Conservation (phyloP, 2,888 invertebrate species). For the Mesorhabditis spiculigera region DNA sequence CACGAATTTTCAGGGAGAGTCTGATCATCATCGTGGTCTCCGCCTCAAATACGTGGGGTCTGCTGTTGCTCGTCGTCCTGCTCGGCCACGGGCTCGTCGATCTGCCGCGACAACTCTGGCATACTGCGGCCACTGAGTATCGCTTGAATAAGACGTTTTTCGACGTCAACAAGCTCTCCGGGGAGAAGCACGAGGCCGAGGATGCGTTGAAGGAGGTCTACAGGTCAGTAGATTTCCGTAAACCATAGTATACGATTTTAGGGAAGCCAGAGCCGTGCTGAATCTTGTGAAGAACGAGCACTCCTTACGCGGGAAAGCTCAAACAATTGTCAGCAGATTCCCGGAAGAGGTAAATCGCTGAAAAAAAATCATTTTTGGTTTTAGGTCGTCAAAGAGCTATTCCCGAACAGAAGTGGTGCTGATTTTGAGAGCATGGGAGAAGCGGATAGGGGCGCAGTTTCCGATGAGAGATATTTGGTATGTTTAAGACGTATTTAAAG, state of each 20-base stretch:
- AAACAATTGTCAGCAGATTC: conserved; percentile 41
- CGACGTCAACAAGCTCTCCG: conserved; percentile 60
- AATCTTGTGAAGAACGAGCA: conserved; percentile 67
- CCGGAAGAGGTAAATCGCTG: conserved; percentile 21
- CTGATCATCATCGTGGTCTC: conserved; percentile 94
- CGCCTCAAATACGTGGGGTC: conserved; percentile 98
- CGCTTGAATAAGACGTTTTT: conserved; percentile 55
- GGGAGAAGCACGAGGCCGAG: conserved; percentile 93
- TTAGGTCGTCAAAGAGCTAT: conserved; percentile 23
- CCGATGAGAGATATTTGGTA: conserved; percentile 9
- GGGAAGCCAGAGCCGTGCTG: conserved; percentile 80
- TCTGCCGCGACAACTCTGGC: conserved; percentile 83
- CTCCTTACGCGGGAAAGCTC: conserved; percentile 35
- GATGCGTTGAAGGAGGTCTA: conserved; percentile 86
- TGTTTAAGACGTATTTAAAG: conserved; percentile 2
- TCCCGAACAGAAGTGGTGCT: conserved; percentile 30
- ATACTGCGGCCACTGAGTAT: conserved; percentile 59
- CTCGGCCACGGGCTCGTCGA: conserved; percentile 92
- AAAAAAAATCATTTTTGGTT: background rate
- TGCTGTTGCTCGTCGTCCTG: conserved; percentile 85
- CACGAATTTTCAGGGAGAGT: conserved; percentile 66
- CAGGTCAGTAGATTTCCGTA: conserved; percentile 69
- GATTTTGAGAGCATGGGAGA: conserved; percentile 18
- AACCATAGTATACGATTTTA: conserved; percentile 28
- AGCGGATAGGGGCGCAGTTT: background rate